Evolutionary conservation across 2,797 vertebrate genomes (phyloP).

Genomic region (Paratrypauchen microcephalus): DNA sequence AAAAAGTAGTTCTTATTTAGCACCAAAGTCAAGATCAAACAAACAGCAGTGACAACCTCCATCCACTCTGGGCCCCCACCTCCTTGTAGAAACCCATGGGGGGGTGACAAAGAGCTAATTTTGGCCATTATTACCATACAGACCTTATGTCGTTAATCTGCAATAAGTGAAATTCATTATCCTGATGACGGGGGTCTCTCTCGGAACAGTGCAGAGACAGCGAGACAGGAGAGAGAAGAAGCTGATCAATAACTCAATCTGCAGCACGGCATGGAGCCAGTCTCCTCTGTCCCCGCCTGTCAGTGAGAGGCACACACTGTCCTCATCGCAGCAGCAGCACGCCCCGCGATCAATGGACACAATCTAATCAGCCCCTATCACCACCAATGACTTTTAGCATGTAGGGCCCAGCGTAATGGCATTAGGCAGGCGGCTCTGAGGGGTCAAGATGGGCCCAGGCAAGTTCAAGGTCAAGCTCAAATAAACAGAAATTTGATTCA

Average conservation of each 20-base stretch:
- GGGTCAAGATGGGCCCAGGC: constrained; percentile 37
- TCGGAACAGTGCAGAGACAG: constrained; percentile 57
- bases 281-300: constrained; percentile 65
- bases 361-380: constrained; percentile 77
- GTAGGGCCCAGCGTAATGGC: constrained; percentile 63
- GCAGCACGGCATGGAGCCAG: constrained; percentile 68
- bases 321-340: constrained; percentile 66
- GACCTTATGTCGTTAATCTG: constrained; percentile 71
- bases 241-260: constrained; percentile 79
- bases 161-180: constrained; percentile 79
- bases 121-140: constrained; percentile 70
- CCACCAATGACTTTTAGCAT: constrained; percentile 73
- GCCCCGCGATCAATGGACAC: constrained; percentile 72
- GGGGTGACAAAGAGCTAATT: constrained; percentile 74
- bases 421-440: constrained; percentile 58
- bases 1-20: neutral
- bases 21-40: constrained; percentile 44
- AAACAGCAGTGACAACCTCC: constrained; percentile 47
- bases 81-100: constrained; percentile 54
- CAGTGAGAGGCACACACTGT: constrained; percentile 52
- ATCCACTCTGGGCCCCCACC: constrained; percentile 28
- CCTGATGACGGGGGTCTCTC: constrained; percentile 67
- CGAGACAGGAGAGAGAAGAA: constrained; percentile 57
- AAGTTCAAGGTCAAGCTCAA: constrained; percentile 65
- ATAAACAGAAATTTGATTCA: constrained; percentile 8